Base-by-base conservation (phyloP, 1,140 invertebrate genomes). In the Chironomus striatipennis region DNA sequence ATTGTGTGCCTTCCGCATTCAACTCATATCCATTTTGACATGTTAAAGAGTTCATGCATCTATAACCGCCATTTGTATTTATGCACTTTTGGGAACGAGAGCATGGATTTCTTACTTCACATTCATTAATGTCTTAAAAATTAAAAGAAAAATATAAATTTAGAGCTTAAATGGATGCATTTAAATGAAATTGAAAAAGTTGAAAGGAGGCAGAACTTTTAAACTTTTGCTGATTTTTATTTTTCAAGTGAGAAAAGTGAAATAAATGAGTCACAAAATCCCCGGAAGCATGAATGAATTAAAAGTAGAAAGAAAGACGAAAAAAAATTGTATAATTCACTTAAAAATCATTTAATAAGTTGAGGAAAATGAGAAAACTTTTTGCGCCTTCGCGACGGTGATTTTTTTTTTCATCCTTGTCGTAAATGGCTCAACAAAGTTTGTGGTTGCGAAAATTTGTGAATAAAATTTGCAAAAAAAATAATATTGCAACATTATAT, bases 41-140 rank as follows among this genome's bases (percentile, higher is more conserved):
- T 75, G 81, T 78, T 18, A 83, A 65, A 7, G 79, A 76, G 5
- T 78, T 80, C 74, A 85, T 80, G 79, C 91, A 92, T 70, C 86
- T 82, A 76, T 82, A 87, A 18, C 84, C 83, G 0, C 87, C 86
- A 20, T 84, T 84, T 10, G 83, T 85, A 77, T 88, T 88, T 43
- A 86, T 79, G 78, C 89, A 90, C 47, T 80, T 81, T 74, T 84
- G 79, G 42, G 82, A 78, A 17, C 76, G 78, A 1, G 74, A 76
- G 76, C 85, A 86, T 0, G 84, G 81, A 64, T 83, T 82, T 34
- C 75, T 78, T 73, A 34, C 73, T 43, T 78, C 74, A 74, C 85
- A 86, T 78, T 86, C 85, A 75, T 86, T 80, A 42, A 84, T 80
- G 77, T 85, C 85, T 85, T 21, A 7, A 77, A 75, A 67, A 74